Evolutionary conservation across 2,113 vertebrate genomes (phyloP), one percentile per base, ranked within the genome.

Genomic region (Leptobrachium ailaonicum): DNA sequence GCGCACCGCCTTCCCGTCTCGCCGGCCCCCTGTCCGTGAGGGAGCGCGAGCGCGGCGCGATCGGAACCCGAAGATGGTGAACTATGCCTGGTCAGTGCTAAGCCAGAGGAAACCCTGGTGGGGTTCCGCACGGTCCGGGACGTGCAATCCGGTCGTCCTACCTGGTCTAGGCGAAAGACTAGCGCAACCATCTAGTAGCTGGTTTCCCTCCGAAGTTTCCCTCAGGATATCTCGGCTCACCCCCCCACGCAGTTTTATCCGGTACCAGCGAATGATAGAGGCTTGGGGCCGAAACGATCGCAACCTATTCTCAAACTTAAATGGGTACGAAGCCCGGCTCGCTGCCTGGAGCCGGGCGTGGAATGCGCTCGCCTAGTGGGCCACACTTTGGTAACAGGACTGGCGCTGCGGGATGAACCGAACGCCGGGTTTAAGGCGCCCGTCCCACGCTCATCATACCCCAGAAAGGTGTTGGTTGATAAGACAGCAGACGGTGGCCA

Each of bases 151-250:
- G 50, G 50, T 53, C 50, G 50, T 85, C 56, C 62, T 71, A 82
- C 82, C 87, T 83, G 83, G 78, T 85, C 83, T 86, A 85, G 82
- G 80, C 58, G 73, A 85, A 83, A 85, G 84, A 83, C 74, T 85
- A 79, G 70, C 83, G 63, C 76, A 83, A 84, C 82, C 81, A 82
- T 84, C 82, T 87, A 76, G 85, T 85, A 84, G 77, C 83, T 85
- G 82, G 81, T 85, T 53, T 85, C 75, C 80, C 80, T 80, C 83
- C 20, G 62, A 86, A 83, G 85, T 87, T 84, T 82, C 82, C 71
- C 85, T 86, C 81, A 53, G 83, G 80, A 81, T 80, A 81, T 76
- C 82, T 85, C 82, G 32, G 54, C 82, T 56, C 41, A 3, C 50
- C 9, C 60, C n/a, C 5, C 60, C 4, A 4, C 54, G 56, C 62